A percentile compares a stretch with the other conserved stretches of the same genome.
Conservation (phyloP, 2,113 vertebrate genomes). For the Gulo gulo region DNA sequence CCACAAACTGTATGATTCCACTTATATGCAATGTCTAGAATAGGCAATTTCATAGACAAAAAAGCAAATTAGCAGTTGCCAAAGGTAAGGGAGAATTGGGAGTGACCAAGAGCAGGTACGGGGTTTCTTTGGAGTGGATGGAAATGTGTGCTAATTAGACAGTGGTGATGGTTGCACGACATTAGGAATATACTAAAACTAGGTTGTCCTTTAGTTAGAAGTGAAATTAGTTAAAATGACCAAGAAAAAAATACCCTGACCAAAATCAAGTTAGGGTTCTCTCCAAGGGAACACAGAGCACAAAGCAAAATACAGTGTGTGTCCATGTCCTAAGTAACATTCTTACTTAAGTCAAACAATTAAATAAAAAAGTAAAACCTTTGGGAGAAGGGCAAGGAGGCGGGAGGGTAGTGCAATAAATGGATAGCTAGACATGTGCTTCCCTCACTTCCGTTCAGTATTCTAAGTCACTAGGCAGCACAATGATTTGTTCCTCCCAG, state of each 20-base stretch:
- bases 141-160: background rate
- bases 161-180: background rate
- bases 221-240: slow-evolving; percentile 23
- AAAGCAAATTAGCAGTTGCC: background rate
- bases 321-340: background rate
- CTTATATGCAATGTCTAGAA: background rate
- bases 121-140: background rate
- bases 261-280: slow-evolving; percentile 2
- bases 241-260: slow-evolving; percentile 16
- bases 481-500: background rate
- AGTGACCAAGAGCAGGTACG: background rate
- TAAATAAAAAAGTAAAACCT: background rate
- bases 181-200: background rate
- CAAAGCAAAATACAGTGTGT: background rate
- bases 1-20: background rate
- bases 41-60: background rate
- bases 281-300: background rate
- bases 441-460: background rate
- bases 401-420: background rate
- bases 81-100: background rate
- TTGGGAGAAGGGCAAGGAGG: too few relatives aligned
- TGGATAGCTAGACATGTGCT: background rate
- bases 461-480: background rate
- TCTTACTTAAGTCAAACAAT: slow-evolving; percentile 44
- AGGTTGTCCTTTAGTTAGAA: slow-evolving; percentile 14